Base-by-base conservation (phyloP, 2,113 vertebrate species). In the Pseudorasbora parva region DNA sequence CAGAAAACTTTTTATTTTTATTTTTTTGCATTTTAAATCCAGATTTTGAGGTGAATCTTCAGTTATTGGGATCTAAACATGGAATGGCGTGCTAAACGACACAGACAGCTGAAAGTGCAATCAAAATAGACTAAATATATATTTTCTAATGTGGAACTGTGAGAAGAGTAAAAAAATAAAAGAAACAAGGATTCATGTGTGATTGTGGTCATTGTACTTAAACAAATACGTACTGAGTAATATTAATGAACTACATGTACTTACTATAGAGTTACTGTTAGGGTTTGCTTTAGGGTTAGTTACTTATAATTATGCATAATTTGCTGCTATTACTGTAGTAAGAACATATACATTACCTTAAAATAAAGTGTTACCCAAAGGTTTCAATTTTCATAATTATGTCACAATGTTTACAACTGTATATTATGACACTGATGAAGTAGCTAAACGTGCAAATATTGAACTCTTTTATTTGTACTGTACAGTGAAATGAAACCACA, bases 111-210 rank as follows among this genome's bases (percentile, higher is more conserved):
- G 37, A 71, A n/a, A 23, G n/a, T 8, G 11, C 15, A 23, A 71
- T 45, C n/a, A 23, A 59, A 23, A 59, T 23, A 23, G 56, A 62
- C 68, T 3, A 23, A 19, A 37, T 37, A 71, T n/a, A n/a, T n/a
- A n/a, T n/a, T n/a, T n/a, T n/a, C n/a, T n/a, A n/a, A n/a, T n/a
- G 30, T 45, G 68, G 68, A 71, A 71, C 43, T 45, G 5, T 68
- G 19, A 3, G 8, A 69, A 69, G 19, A 19, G 17, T n/a, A n/a
- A n/a, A n/a, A n/a, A n/a, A n/a, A n/a, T n/a, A n/a, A n/a, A n/a
- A n/a, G n/a, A n/a, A 2, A 51, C 4, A 51, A 17, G 17, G 49
- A 7, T 17, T 51, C 49, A 51, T 51, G 49, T 19, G 49, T 54
- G 17, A 54, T 17, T 51, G 9, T 45, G 43, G 43, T 45, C 43